Conservation (phyloP, 92 coral and sea anemone species). For the Epizoanthus ramosus region DNA sequence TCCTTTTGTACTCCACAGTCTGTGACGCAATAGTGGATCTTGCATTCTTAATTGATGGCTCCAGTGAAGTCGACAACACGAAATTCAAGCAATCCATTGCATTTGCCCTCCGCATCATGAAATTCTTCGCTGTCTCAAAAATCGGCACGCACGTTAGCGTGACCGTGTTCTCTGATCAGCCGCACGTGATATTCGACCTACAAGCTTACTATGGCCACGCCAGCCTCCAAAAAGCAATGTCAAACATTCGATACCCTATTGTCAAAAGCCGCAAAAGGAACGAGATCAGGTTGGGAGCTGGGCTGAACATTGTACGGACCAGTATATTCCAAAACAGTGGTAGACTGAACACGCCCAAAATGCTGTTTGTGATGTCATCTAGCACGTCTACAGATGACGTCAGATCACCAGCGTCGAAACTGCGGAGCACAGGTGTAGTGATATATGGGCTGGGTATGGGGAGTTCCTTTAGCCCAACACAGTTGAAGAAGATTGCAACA, state of each 20-base stretch:
- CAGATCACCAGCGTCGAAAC: neutral
- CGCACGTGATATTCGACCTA: conserved; percentile 77
- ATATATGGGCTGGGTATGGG: conserved; percentile 38
- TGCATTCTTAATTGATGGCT: conserved; percentile 90
- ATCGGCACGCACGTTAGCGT: conserved; percentile 67
- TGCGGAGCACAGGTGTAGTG: conserved; percentile 31
- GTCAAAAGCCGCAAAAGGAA: neutral
- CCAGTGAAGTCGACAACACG: conserved; percentile 74
- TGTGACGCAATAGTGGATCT: conserved; percentile 79
- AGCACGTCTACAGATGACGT: conserved; percentile 40
- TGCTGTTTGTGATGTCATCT: conserved; percentile 41
- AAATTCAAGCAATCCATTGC: conserved; percentile 70
- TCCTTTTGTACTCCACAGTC: neutral
- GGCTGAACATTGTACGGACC: neutral
- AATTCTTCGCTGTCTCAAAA: conserved; percentile 71
- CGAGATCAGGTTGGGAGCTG: conserved; percentile 15
- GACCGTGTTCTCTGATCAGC: conserved; percentile 61
- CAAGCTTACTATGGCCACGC: conserved; percentile 30
- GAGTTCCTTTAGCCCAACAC: conserved; percentile 11
- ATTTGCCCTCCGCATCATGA: conserved; percentile 58
- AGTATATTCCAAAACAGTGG: conserved; percentile 36
- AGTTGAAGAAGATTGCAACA: conserved; percentile 25
- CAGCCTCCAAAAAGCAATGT: conserved; percentile 30
- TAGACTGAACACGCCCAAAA: conserved; percentile 37
- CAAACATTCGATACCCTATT: conserved; percentile 4